A percentile compares a stretch with the other conserved stretches of the same genome.
phyloP scores from a whole-genome alignment of 2,888 invertebrate species.

The Colletes collaris region DNA sequence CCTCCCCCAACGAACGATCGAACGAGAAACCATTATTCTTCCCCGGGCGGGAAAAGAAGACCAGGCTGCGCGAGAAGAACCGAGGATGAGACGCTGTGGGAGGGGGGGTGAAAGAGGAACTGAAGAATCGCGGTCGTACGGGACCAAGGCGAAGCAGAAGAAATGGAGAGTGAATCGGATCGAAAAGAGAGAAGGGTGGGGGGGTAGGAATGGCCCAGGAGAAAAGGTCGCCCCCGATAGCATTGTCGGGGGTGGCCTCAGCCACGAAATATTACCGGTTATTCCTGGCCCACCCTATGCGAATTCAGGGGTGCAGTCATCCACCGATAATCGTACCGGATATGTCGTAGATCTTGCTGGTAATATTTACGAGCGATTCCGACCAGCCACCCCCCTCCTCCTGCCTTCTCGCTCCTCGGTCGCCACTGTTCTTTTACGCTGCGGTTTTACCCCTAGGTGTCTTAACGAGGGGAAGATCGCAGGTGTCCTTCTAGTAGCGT shows the following conservation, averaged over 20 bases:
- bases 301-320: slow-evolving; percentile 62
- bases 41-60: slow-evolving; percentile 34
- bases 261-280: slow-evolving; percentile 78
- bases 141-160: slow-evolving; percentile 37
- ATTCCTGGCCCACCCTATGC: slow-evolving; percentile 64
- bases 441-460: too few relatives aligned
- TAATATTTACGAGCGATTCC: slow-evolving; percentile 71
- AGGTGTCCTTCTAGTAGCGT: background rate
- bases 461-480: too few relatives aligned
- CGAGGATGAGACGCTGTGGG: background rate
- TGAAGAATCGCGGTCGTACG: slow-evolving; percentile 41
- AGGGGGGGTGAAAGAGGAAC: background rate
- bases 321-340: slow-evolving; percentile 77
- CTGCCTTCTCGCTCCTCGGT: background rate
- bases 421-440: slow-evolving; percentile 6
- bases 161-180: slow-evolving; percentile 60
- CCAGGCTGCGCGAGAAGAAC: slow-evolving; percentile 9
- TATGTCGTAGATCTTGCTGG: slow-evolving; percentile 71
- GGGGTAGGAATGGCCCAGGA: slow-evolving; percentile 22
- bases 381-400: background rate
- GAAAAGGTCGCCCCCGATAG: slow-evolving; percentile 67
- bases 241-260: slow-evolving; percentile 72
- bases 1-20: slow-evolving; percentile 66
- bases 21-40: slow-evolving; percentile 79
- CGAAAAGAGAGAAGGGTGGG: slow-evolving; percentile 33